phyloP scores from a whole-genome alignment of 2,113 vertebrate genomes.

The Chlamydotis undulata region DNA sequence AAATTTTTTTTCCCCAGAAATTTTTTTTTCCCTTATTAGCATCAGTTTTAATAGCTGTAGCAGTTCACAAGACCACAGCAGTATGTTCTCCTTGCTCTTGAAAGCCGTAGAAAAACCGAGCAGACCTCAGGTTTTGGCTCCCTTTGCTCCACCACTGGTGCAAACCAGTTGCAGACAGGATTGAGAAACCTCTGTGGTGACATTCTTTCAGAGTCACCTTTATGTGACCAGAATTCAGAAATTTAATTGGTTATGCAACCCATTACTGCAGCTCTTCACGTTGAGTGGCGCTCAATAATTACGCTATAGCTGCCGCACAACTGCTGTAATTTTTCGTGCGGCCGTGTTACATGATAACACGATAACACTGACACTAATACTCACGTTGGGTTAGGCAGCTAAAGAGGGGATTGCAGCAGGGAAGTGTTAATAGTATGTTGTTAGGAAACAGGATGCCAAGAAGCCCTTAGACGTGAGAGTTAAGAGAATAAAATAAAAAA shows the following conservation, averaged over 20 bases:
- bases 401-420: conserved; percentile 27
- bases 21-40: background rate
- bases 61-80: background rate
- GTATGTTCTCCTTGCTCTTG: background rate
- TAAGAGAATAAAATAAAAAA: background rate
- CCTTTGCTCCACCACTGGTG: background rate
- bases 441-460: conserved; percentile 18
- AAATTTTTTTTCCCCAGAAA: too few relatives aligned
- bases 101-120: background rate
- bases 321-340: conserved; percentile 46
- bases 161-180: background rate
- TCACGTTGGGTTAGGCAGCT: conserved; percentile 30
- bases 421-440: conserved; percentile 17
- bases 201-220: background rate
- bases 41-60: background rate
- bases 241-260: conserved; percentile 22
- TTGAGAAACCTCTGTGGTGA: conserved; percentile 11
- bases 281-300: conserved; percentile 51
- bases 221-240: conserved; percentile 21
- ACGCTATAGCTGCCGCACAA: conserved; percentile 29
- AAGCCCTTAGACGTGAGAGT: background rate
- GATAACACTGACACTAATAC: conserved; percentile 23
- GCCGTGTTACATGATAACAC: conserved; percentile 42
- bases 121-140: background rate
- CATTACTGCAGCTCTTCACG: conserved; percentile 4